Percentiles rank a stretch among this genome's conserved stretches.
These are phyloP conservation scores for Pelecanoides urinatrix DNA, from an alignment of 2,113 vertebrate genomes.

Conservation along the genomic window DNA sequence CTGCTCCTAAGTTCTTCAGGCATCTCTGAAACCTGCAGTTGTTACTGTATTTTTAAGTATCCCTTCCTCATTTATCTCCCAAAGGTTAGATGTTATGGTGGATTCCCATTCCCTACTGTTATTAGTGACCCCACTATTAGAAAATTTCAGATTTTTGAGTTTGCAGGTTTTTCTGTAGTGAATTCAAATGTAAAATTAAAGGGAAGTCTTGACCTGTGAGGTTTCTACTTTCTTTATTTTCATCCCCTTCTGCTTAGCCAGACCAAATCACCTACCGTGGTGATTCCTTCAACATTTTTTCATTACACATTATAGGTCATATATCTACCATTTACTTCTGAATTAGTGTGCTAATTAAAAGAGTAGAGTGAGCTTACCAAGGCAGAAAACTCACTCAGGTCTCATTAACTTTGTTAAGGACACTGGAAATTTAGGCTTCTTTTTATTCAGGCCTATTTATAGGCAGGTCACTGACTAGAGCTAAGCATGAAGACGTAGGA, in stretches of 20 bases:
- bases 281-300: not conserved
- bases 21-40: not conserved
- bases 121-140: not conserved
- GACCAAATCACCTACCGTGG: not conserved
- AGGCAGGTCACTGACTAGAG: not conserved
- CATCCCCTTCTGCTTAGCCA: not conserved
- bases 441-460: slow-evolving; percentile 8
- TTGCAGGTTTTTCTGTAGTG: not conserved
- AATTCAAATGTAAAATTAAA: not conserved
- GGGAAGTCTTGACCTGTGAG: not conserved
- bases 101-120: not conserved
- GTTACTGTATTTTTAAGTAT: not conserved
- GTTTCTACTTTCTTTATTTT: not conserved
- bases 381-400: not conserved
- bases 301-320: not conserved
- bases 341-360: not conserved
- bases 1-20: not conserved
- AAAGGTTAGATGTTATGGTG: not conserved
- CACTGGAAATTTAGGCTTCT: not conserved
- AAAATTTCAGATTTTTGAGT: not conserved
- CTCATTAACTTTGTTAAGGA: slow-evolving; percentile 29
- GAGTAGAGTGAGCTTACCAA: not conserved
- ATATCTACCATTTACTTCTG: not conserved
- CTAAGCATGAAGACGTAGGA: not conserved
- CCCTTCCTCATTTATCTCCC: not conserved